phyloP scores from a whole-genome alignment of 2,888 invertebrate genomes.

The Thymelicus lineola region DNA sequence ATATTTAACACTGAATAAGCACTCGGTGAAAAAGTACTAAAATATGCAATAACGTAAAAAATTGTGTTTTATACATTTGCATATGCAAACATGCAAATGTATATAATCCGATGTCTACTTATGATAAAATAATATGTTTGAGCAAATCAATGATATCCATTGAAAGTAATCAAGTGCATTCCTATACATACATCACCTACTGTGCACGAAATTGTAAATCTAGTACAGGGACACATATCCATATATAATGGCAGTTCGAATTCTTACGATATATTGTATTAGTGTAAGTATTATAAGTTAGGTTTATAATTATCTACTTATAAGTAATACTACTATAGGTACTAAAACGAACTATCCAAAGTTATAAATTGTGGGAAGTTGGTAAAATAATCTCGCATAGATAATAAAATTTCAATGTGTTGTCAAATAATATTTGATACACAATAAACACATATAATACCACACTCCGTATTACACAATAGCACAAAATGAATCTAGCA shows the following conservation, averaged over 20 bases:
- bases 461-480: conserved; percentile 14
- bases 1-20: too few relatives aligned
- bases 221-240: conserved; percentile 5
- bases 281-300: not conserved
- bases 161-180: conserved; percentile 18
- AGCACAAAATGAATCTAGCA: conserved; percentile 75
- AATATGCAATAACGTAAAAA: too few relatives aligned
- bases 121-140: conserved; percentile 18
- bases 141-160: conserved; percentile 29
- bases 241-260: conserved; percentile 16
- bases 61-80: too few relatives aligned
- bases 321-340: not conserved
- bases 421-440: not conserved
- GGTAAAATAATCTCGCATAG: not conserved
- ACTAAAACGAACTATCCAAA: conserved; percentile 3
- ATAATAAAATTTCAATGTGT: not conserved
- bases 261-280: conserved; percentile 3
- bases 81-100: too few relatives aligned
- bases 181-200: conserved; percentile 7
- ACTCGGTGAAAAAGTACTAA: too few relatives aligned
- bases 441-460: not conserved
- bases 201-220: conserved; percentile 18
- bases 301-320: not conserved
- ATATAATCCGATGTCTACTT: too few relatives aligned
- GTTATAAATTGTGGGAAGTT: not conserved